Conservation (phyloP, 2,113 vertebrate genomes). For the Castor canadensis region DNA sequence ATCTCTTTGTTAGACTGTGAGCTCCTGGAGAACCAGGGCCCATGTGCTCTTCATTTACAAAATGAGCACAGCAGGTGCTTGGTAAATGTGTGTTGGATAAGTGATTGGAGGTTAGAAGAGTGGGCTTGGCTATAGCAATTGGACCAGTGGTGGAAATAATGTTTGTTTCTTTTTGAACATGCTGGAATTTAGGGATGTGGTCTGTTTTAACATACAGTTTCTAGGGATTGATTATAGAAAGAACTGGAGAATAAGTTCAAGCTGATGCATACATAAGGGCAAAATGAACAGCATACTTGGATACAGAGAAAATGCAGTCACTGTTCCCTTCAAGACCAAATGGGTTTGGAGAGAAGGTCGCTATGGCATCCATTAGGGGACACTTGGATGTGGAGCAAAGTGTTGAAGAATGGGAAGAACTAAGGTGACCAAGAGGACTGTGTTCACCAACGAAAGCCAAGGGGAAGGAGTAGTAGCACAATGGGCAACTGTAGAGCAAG, state of each 20-base stretch:
- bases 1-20: not conserved
- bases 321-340: not conserved
- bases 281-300: not conserved
- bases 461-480: not conserved
- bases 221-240: not conserved
- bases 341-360: not conserved
- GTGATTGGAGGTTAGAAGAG: not conserved
- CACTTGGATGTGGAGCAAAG: not conserved
- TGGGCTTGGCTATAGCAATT: not conserved
- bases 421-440: not conserved
- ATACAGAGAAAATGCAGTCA: not conserved
- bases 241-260: not conserved
- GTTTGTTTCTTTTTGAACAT: not conserved
- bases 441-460: not conserved
- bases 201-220: not conserved
- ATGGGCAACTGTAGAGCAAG: accelerated
- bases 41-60: not conserved
- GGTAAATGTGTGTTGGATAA: not conserved
- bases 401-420: not conserved
- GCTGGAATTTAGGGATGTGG: not conserved
- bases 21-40: not conserved
- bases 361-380: accelerated
- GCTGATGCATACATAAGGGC: not conserved
- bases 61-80: not conserved
- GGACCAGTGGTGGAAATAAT: not conserved